Base-by-base conservation (phyloP, 2,888 invertebrate species). In the Cheilosia soror region DNA sequence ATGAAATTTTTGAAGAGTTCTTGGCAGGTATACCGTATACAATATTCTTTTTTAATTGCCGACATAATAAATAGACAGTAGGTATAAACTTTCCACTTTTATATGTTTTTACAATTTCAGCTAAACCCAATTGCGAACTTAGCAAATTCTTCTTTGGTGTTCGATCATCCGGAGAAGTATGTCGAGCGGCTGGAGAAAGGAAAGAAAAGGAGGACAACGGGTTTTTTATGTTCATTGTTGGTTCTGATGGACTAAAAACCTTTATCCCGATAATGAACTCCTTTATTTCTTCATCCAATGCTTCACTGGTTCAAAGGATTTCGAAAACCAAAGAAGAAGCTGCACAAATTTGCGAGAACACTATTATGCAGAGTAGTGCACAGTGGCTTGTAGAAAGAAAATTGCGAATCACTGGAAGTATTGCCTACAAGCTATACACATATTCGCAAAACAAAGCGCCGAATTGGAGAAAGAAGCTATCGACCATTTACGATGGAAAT, bases 391-490 rank as follows among this genome's bases (percentile, higher is more conserved):
- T 27, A n/a, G 51, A 51, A 11, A 7, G 27, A 11, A 27, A 29
- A 51, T 5, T 51, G 9, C 51, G 13, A 4, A 27, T 27, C 9
- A 51, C 51, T 27, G 51, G 51, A 27, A 51, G 51, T 51, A 51
- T 51, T 33, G 58, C 49, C 31, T 58, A 49, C 15, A 42, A 60
- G 6, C 47, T 42, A 11, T 69, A 27, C 57, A 53, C 40, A 20
- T 69, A 42, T 15, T 29, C 31, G 15, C n/a, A 58, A 4, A 42
- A 72, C 25, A 65, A 65, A 47, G 13, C 11, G 0, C 72, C 60
- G 11, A 49, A 72, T 15, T 53, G 72, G 62, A 15, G 11, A n/a
- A 72, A 72, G 15, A 47, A 62, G 51, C 37, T 72, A 49, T 25
- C 31, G 13, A 5, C 62, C 20, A 49, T 51, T 25, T 62, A 51